Evolutionary conservation across 1,140 invertebrate species (phyloP).

Genomic region (Dufourea novaeangliae): DNA sequence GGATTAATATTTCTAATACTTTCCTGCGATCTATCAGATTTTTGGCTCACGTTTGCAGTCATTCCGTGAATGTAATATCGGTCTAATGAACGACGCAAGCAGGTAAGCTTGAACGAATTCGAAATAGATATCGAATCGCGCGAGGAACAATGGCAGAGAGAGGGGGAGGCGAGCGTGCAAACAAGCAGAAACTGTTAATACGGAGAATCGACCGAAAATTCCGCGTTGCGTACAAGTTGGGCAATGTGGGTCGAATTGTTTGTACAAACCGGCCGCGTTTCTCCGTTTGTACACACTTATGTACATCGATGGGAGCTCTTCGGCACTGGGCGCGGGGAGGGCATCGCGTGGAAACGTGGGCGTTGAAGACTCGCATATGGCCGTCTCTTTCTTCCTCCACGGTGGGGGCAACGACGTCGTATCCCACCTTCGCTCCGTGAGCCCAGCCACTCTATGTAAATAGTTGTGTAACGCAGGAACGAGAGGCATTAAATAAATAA

Average conservation of each 20-base stretch:
- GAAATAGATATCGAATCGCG: slow-evolving; percentile 37
- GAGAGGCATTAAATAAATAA: slow-evolving; percentile 78
- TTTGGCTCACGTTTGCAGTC: too few species aligned
- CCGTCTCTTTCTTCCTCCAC: slow-evolving; percentile 52
- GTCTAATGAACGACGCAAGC: neutral
- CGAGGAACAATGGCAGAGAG: slow-evolving; percentile 31
- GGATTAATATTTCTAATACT: too few species aligned
- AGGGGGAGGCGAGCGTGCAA: slow-evolving; percentile 36
- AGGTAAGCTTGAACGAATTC: slow-evolving; percentile 23
- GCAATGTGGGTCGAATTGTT: slow-evolving; percentile 73
- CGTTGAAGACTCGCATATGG: slow-evolving; percentile 70
- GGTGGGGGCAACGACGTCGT: slow-evolving; percentile 41
- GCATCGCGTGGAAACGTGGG: slow-evolving; percentile 42
- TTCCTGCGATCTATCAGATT: too few species aligned
- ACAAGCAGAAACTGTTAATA: slow-evolving; percentile 73
- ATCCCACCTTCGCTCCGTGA: slow-evolving; percentile 55
- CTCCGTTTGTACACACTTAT: slow-evolving; percentile 68
- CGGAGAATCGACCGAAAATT: slow-evolving; percentile 70
- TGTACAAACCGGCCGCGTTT: slow-evolving; percentile 76
- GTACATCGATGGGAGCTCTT: slow-evolving; percentile 15
- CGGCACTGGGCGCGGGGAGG: neutral
- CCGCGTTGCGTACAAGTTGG: slow-evolving; percentile 64
- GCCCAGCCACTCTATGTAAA: slow-evolving; percentile 71
- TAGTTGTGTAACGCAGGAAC: slow-evolving; percentile 77
- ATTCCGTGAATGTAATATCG: too few species aligned